Evolutionary conservation across 1,140 invertebrate genomes (phyloP), one percentile per base, ranked within the genome.

Genomic region (Drosophila bifasciata): DNA sequence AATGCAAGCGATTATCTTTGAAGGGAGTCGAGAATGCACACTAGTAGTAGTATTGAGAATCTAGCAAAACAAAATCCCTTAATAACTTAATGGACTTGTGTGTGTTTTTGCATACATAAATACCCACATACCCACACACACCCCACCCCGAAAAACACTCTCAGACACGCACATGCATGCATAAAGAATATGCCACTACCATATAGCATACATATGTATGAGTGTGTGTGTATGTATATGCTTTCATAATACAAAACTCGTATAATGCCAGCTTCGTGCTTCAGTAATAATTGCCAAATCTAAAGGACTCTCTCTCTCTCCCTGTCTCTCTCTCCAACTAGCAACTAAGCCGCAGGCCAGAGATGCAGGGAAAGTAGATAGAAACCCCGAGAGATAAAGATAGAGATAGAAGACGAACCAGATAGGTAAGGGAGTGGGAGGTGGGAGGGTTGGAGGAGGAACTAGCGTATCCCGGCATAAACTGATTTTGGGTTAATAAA

Each of bases 31-130:
- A 39, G 32, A 67, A 49, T 60, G 28, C 52, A 39, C 59, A 63
- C 55, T 16, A 23, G 3, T 21, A 19, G 28, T 62, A 61, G 60
- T 80, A 78, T 86, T 78, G 70, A 75, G 75, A 78, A 75, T 66
- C 58, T 49, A 44, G 52, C 59, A 74, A 57, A 79, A 58, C 61
- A 77, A 85, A 89, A 84, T 89, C 84, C 79, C 79, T 89, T 89
- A 89, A 89, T 89, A 89, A 89, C 84, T 80, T 89, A 89, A 89
- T 89, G 84, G 84, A 84, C 75, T 79, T 77, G 79, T 69, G 55
- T 83, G 76, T 52, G 51, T 74, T 67, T 88, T 73, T 85, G 68
- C 64, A 78, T 71, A 70, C 50, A 62, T 44, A 66, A 72, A 66
- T 44, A 49, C 0, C 48, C n/a, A n/a, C n/a, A n/a, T n/a, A n/a